phyloP scores from a whole-genome alignment of 2,797 vertebrate species.

The Mionectes olivaceus region DNA sequence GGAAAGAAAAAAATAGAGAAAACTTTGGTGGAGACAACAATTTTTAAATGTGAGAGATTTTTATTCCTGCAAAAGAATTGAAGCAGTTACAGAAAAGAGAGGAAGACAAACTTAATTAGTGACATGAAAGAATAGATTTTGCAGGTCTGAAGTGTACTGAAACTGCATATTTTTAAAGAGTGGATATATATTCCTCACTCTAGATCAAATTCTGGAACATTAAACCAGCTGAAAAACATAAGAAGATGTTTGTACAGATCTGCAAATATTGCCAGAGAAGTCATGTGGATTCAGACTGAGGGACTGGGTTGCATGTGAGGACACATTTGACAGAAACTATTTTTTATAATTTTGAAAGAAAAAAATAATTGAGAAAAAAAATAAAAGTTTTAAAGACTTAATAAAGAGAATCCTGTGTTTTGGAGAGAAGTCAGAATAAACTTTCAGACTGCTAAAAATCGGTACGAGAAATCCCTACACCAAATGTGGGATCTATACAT shows the following conservation, averaged over 20 bases:
- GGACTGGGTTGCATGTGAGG: neutral
- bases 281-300: neutral
- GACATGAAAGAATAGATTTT: neutral
- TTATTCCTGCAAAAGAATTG: neutral
- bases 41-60: neutral
- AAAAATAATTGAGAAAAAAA: neutral
- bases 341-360: neutral
- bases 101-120: neutral
- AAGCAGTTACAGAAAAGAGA: neutral
- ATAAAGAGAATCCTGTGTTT: neutral
- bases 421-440: neutral
- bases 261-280: neutral
- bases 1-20: neutral
- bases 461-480: neutral
- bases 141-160: neutral
- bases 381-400: neutral
- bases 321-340: neutral
- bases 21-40: neutral
- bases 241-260: neutral
- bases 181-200: neutral
- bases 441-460: neutral
- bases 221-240: neutral
- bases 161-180: neutral
- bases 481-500: neutral
- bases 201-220: neutral